Evolutionary conservation across 2,113 vertebrate species (phyloP), one percentile per base, ranked within the genome.

Genomic region (Poicephalus meyeri): DNA sequence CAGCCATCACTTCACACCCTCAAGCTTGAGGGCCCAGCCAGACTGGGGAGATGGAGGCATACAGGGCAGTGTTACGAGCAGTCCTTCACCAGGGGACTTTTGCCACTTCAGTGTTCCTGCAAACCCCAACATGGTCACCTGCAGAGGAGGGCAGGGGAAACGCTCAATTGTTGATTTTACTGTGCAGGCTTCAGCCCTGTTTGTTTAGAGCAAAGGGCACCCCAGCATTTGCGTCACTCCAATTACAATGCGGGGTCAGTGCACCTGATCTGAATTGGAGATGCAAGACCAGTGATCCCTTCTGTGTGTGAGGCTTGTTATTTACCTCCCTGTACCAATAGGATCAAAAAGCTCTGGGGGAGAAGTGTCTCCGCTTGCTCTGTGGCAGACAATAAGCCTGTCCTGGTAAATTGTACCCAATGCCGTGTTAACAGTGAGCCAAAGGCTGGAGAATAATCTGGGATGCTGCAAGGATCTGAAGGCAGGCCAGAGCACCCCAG

Each of bases 71-170:
- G 95, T 81, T n/a, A 99, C 8, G 5, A 96, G 70, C 29, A 99
- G 91, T 13, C 98, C 98, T 14, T 80, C 29, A 3, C 78, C 86
- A 1, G 94, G 85, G 28, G 96, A 33, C 4, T 66, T 26, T 23
- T 97, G 92, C 99, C 99, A 99, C 50, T 98, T 60, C 84, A 99
- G 96, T 13, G 96, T 58, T 6, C 85, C 91, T 1, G 80, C 60
- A 58, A 96, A 35, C 2, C 99, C 99, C 96, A 99, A 21, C 97
- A 99, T 96, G 0, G 84, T 98, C 95, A 99, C 98, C 99, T 99
- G 94, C 42, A 83, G 41, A 41, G 81, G 95, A 56, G 65, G 23
- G 60, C 66, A 56, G 8, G 33, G 50, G 28, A 53, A 29, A 82
- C 21, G 9, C 35, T 87, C 21, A 70, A 71, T 53, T 83, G 55